Evolutionary conservation across 2,888 invertebrate species (phyloP).

Genomic region (Adelognathus sp.): DNA sequence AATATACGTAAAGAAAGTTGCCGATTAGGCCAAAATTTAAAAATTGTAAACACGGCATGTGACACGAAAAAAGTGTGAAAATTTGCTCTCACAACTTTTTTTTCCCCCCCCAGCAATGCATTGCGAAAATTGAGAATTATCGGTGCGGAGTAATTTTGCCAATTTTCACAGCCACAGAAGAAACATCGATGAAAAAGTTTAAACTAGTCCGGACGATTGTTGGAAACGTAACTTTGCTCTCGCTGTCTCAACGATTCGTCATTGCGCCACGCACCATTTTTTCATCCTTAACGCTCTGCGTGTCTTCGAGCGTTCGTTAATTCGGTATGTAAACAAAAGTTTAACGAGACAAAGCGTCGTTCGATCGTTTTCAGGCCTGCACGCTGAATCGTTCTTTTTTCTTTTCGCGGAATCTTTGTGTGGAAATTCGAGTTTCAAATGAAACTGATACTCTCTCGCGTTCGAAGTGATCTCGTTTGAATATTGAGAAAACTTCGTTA

Average conservation of each 20-base stretch:
- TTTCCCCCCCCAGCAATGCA: neutral
- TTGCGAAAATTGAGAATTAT: neutral
- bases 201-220: constrained; percentile 37
- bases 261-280: neutral
- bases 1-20: neutral
- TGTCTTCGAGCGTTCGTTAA: neutral
- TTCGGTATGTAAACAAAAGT: neutral
- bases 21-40: constrained; percentile 40
- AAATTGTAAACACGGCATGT: neutral
- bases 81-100: no score
- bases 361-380: constrained; percentile 37
- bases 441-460: neutral
- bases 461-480: neutral
- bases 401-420: neutral
- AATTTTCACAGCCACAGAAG: neutral
- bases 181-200: constrained; percentile 4
- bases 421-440: neutral
- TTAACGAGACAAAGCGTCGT: neutral
- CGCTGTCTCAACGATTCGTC: neutral
- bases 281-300: neutral
- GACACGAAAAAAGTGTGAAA: neutral
- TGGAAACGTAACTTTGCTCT: constrained; percentile 28
- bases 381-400: neutral
- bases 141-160: neutral
- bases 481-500: neutral